Percentiles rank a stretch among this genome's conserved stretches.
Conservation (phyloP, 2,113 vertebrate genomes). For the Macrotus californicus region DNA sequence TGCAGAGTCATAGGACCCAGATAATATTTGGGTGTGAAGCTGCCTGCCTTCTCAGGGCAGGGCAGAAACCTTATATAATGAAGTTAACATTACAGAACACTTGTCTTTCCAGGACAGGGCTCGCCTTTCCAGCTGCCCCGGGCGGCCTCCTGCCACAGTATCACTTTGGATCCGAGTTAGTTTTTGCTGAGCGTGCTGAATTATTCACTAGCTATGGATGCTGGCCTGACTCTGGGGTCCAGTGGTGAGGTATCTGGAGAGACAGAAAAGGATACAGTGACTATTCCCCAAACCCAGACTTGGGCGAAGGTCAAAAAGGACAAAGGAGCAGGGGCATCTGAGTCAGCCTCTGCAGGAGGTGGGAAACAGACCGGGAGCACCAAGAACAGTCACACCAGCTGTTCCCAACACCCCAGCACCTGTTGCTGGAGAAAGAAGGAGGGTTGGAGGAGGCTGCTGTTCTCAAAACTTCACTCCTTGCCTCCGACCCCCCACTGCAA, state of each 20-base stretch:
- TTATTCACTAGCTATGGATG: slow-evolving; percentile 73
- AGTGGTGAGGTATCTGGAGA: not conserved
- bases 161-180: slow-evolving; percentile 68
- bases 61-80: slow-evolving; percentile 68
- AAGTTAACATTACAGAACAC: slow-evolving; percentile 59
- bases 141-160: slow-evolving; percentile 64
- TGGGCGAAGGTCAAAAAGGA: not conserved
- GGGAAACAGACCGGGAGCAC: not conserved
- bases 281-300: not conserved
- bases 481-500: not conserved
- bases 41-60: slow-evolving; percentile 19
- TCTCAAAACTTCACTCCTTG: not conserved
- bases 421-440: not conserved
- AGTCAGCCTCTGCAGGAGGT: not conserved
- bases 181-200: slow-evolving; percentile 69
- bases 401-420: not conserved
- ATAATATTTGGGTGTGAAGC: slow-evolving; percentile 14
- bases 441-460: not conserved
- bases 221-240: not conserved
- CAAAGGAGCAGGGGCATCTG: not conserved
- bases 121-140: slow-evolving; percentile 64
- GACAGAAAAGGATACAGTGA: not conserved
- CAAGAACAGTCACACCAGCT: not conserved
- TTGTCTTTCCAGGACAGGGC: slow-evolving; percentile 71
- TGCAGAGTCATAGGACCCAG: not conserved